Percentiles rank a stretch among this genome's conserved stretches.
Evolutionary conservation across 2,113 vertebrate species (phyloP).

Genomic region (Ranitomeya variabilis): DNA sequence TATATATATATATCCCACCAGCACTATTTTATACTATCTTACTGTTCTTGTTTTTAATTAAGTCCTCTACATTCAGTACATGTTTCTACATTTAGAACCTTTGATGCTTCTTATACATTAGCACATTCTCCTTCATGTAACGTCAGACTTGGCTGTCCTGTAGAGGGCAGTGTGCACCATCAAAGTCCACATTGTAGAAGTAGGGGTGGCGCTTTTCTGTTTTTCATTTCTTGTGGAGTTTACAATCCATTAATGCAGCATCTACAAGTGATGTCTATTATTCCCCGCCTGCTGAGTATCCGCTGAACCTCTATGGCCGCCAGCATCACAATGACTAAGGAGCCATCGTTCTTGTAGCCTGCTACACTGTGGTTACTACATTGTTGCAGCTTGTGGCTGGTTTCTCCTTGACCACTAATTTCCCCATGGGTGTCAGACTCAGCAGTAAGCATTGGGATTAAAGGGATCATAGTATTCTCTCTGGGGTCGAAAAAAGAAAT

Average conservation of each 20-base stretch:
- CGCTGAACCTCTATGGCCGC: neutral
- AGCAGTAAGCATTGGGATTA: neutral
- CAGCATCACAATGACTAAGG: neutral
- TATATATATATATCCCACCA: too few relatives aligned
- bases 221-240: neutral
- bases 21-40: too few relatives aligned
- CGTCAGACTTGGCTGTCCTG: neutral
- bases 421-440: neutral
- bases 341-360: neutral
- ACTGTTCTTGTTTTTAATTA: too few relatives aligned
- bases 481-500: too few relatives aligned
- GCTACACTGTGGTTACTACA: neutral
- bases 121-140: neutral
- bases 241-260: neutral
- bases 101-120: neutral
- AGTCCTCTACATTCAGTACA: neutral
- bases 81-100: neutral
- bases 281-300: neutral
- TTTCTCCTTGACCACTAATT: neutral
- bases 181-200: neutral
- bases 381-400: neutral
- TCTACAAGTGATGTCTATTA: neutral
- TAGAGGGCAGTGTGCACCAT: constrained; percentile 1
- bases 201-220: neutral
- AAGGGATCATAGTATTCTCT: too few relatives aligned